Evolutionary conservation across 1,140 invertebrate species (phyloP).

Genomic region (Heliconius himera): DNA sequence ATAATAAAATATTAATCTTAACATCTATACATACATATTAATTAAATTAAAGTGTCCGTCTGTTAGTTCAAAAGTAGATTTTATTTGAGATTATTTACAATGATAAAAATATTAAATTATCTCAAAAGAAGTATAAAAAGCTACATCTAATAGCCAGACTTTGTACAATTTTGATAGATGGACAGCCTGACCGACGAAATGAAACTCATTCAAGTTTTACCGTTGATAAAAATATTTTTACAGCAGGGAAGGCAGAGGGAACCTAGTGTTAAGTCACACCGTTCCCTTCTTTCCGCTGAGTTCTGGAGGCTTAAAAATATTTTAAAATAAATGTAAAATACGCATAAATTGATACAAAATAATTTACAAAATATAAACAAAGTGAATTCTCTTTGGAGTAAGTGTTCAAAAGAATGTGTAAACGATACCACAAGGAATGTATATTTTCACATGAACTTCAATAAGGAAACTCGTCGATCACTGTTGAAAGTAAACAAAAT

Average conservation of each 20-base stretch:
- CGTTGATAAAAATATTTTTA: background rate
- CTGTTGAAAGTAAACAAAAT: background rate
- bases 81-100: too few relatives aligned
- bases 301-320: background rate
- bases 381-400: background rate
- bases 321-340: background rate
- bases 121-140: too few relatives aligned
- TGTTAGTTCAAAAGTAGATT: too few relatives aligned
- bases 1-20: too few relatives aligned
- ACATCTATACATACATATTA: too few relatives aligned
- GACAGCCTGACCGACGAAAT: background rate
- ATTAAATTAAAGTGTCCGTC: too few relatives aligned
- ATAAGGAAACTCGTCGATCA: conserved; percentile 5
- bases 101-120: too few relatives aligned
- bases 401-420: background rate
- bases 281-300: too few relatives aligned
- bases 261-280: too few relatives aligned
- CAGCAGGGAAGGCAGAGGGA: too few relatives aligned
- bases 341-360: background rate
- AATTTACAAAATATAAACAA: background rate
- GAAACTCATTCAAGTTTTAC: background rate
- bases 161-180: too few relatives aligned
- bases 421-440: background rate
- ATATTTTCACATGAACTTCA: background rate
- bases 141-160: too few relatives aligned